Evolutionary conservation across 2,113 vertebrate genomes (phyloP).

Genomic region (Synchiropus splendidus): DNA sequence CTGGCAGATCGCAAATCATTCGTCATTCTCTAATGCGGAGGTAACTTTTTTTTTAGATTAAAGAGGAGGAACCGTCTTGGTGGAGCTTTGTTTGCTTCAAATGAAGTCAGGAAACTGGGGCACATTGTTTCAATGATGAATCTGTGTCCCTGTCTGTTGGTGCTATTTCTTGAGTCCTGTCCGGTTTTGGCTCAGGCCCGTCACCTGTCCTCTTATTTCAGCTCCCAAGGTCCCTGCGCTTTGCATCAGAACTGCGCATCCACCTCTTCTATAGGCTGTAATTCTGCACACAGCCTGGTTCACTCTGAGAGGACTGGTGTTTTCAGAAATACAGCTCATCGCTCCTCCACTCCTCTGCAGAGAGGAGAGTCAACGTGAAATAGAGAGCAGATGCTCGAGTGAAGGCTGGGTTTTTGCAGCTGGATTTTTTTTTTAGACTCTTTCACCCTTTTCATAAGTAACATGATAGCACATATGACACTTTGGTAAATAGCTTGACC

Average conservation of each 20-base stretch:
- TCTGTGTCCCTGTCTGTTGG: conserved; percentile 8
- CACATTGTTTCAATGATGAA: conserved; percentile 16
- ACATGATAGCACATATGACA: too few species aligned
- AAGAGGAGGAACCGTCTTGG: conserved; percentile 34
- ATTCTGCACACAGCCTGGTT: conserved; percentile 4
- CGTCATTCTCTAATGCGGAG: conserved; percentile 58
- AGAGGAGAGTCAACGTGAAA: too few species aligned
- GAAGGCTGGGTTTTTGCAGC: too few species aligned
- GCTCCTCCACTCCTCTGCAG: conserved; percentile 7
- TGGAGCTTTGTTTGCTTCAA: conserved; percentile 30
- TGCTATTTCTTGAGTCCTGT: too few species aligned
- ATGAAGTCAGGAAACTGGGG: conserved; percentile 25
- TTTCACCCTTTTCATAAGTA: too few species aligned
- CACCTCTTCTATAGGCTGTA: conserved; percentile 19
- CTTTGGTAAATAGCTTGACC: too few species aligned
- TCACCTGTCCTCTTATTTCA: conserved; percentile 2
- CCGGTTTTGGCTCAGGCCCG: too few species aligned
- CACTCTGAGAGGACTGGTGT: not conserved
- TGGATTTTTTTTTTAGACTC: too few species aligned
- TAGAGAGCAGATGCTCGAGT: too few species aligned
- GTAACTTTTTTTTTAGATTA: conserved; percentile 26
- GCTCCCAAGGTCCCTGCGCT: conserved; percentile 36
- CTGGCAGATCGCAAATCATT: conserved; percentile 57
- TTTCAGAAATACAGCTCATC: conserved; percentile 5
- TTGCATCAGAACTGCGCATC: too few species aligned